Percentiles rank a stretch among this genome's conserved stretches.
Evolutionary conservation across 1,140 invertebrate genomes (phyloP).

Genomic region (Oncopodura yosiiana): DNA sequence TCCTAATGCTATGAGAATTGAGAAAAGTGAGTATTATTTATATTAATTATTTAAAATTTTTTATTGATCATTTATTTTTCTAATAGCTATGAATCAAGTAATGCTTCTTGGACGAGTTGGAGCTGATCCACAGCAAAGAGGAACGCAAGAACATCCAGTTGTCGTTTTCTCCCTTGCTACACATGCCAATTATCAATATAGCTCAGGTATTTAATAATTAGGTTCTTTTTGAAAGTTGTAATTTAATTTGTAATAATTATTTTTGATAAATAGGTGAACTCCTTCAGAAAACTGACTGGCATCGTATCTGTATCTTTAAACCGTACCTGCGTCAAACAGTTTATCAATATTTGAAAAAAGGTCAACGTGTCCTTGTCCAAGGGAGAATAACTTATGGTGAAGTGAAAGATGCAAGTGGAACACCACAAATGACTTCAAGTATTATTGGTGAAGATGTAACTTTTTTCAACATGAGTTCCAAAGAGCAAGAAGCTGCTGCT

Average conservation of each 20-base stretch:
- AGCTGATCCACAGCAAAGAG: conserved; percentile 70
- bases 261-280: conserved; percentile 52
- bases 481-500: no score
- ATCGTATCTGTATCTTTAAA: conserved; percentile 77
- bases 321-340: conserved; percentile 66
- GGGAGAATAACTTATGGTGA: conserved; percentile 78
- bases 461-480: conserved; percentile 50
- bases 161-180: conserved; percentile 84
- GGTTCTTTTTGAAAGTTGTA: no score
- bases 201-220: conserved; percentile 45
- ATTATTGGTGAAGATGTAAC: conserved; percentile 79
- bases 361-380: conserved; percentile 70
- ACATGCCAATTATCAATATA: conserved; percentile 65
- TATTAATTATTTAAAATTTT: conserved; percentile 6
- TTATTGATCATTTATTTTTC: not conserved
- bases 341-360: conserved; percentile 70
- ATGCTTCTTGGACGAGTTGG: conserved; percentile 77
- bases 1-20: not conserved
- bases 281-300: conserved; percentile 81
- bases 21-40: not conserved
- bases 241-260: conserved; percentile 3
- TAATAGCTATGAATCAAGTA: conserved; percentile 72
- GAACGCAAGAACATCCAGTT: conserved; percentile 69
- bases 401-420: conserved; percentile 66
- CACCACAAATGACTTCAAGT: conserved; percentile 56